These are phyloP conservation scores for Campaea margaritaria DNA, from an alignment of 2,888 invertebrate genomes.

Conservation along the genomic window DNA sequence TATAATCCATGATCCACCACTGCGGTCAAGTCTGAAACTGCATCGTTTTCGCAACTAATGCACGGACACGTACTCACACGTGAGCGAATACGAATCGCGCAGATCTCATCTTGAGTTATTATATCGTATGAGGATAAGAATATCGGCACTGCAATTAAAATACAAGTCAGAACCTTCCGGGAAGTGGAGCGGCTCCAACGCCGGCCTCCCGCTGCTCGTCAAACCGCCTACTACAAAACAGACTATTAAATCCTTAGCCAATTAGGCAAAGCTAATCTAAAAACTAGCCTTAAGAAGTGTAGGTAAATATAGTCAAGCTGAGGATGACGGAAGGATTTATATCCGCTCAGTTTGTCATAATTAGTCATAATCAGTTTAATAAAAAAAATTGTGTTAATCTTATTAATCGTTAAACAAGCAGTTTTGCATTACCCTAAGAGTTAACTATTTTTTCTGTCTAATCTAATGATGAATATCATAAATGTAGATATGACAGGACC, in stretches of 20 bases:
- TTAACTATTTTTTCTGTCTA: no score
- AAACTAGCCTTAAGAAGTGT: constrained; percentile 1
- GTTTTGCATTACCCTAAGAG: no score
- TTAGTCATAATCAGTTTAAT: no score
- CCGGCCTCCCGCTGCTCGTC: constrained; percentile 45
- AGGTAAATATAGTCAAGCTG: not conserved
- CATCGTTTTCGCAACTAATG: constrained; percentile 52
- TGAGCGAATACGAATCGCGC: constrained; percentile 17
- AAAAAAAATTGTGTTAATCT: no score
- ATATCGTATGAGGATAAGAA: constrained; percentile 54
- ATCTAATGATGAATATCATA: no score
- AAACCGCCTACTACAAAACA: constrained; percentile 39
- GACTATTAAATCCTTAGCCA: constrained; percentile 15
- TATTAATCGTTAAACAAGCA: no score
- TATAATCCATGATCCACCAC: constrained; percentile 21
- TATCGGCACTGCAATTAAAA: constrained; percentile 67
- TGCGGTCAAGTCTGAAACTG: constrained; percentile 43
- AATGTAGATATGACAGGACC: no score
- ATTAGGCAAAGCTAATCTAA: constrained; percentile 18
- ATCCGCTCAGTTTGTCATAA: no score
- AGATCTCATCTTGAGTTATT: constrained; percentile 59
- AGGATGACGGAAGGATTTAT: no score
- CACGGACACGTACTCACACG: constrained; percentile 48
- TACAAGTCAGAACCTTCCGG: constrained; percentile 69
- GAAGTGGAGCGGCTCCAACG: constrained; percentile 57